Base-by-base conservation (phyloP, 2,113 vertebrate genomes). In the Struthio camelus region DNA sequence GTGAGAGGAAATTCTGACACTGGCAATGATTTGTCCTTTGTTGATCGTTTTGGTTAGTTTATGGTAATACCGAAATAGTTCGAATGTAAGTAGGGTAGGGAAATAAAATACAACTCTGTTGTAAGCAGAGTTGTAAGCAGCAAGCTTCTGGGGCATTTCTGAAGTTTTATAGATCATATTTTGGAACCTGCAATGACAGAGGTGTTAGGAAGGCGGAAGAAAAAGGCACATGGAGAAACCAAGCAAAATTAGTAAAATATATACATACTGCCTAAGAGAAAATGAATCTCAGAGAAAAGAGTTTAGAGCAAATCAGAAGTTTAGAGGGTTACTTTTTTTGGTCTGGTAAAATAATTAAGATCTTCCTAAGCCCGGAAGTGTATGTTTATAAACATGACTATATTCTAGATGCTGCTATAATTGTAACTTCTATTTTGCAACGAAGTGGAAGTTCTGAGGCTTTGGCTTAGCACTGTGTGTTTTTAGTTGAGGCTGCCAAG, bases 1-100 rank as follows among this genome's bases (percentile, higher is more conserved):
- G 0, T 85, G 94, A 94, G 84, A 93, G 93, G 93, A 96, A 93
- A 51, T 64, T 56, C 87, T 91, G 92, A 69, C 27, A 44, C 23
- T 11, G 93, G 89, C 91, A 95, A 67, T 2, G 1, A 10, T 75
- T 83, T 85, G 67, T 59, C 46, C 75, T 95, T 95, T 92, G 89
- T 87, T 70, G 84, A 54, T 83, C 4, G 0, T 87, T 95, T 87
- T 73, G 28, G 34, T 89, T 82, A 62, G 79, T 59, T 59, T 85
- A 28, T 81, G 6, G 73, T 83, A 87, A 58, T 9, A n/a, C 4
- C 88, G 69, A 46, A 90, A 23, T 59, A 85, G 15, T 76, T 95
- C 30, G 62, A 25, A 56, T 75, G 28, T 15, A 86, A 90, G 80
- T 95, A 80, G 50, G 28, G 54, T 9, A 54, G 58, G 40, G 65